phyloP scores from a whole-genome alignment of 2,113 vertebrate genomes.

The Xiphorhynchus elegans region DNA sequence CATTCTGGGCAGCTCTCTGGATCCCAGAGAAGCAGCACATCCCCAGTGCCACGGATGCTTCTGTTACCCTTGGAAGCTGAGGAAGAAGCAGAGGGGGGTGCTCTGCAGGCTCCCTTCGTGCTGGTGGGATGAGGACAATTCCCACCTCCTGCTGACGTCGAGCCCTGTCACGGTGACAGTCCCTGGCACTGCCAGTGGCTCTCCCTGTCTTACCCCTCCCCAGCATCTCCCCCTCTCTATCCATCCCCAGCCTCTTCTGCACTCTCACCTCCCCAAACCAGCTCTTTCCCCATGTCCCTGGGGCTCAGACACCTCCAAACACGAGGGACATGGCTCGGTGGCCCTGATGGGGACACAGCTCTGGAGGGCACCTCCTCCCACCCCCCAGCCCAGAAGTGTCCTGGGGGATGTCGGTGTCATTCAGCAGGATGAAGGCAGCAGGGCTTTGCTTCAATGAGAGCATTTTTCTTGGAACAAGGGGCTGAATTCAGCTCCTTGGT shows the following conservation, averaged over 20 bases:
- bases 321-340: rapidly evolving
- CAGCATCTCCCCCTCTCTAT: not conserved
- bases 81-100: not conserved
- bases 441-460: conserved; percentile 72
- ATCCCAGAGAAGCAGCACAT: conserved; percentile 1
- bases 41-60: not conserved
- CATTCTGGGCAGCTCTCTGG: conserved; percentile 49
- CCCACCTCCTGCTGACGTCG: not conserved
- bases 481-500: conserved; percentile 74
- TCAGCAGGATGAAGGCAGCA: conserved; percentile 54
- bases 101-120: not conserved
- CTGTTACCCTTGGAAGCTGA: not conserved
- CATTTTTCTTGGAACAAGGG: conserved; percentile 77
- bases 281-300: not conserved
- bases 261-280: not conserved
- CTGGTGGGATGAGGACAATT: not conserved
- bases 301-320: not conserved
- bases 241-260: not conserved
- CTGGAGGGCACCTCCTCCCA: not conserved
- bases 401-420: not conserved
- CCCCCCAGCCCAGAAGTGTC: not conserved
- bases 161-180: not conserved
- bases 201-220: not conserved
- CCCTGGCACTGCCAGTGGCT: not conserved
- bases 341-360: not conserved